phyloP scores from a whole-genome alignment of 2,888 invertebrate species.

The Tetanocera ferruginea region DNA sequence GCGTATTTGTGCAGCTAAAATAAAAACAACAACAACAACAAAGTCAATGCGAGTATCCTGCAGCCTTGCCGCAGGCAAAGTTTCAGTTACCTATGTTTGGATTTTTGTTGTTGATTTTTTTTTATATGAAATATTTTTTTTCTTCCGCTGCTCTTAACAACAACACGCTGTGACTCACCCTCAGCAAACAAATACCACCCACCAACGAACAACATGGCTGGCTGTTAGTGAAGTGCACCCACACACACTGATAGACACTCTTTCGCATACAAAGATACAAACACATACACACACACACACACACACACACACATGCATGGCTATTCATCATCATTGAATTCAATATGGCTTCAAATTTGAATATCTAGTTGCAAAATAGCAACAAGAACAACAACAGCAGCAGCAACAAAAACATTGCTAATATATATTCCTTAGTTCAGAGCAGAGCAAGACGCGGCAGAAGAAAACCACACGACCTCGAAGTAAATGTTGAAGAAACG shows the following conservation, averaged over 20 bases:
- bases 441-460: slow-evolving; percentile 4
- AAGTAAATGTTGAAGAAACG: no score
- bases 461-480: slow-evolving; percentile 44
- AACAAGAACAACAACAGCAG: slow-evolving; percentile 28
- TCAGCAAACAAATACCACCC: neutral
- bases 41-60: slow-evolving; percentile 16
- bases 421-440: neutral
- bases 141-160: slow-evolving; percentile 1
- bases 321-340: slow-evolving; percentile 34
- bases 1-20: slow-evolving; percentile 15
- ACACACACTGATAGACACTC: neutral
- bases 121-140: no score
- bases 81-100: neutral
- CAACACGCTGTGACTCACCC: slow-evolving; percentile 11
- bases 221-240: neutral
- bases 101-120: neutral
- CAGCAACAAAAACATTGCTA: slow-evolving; percentile 25
- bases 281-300: slow-evolving; percentile 16
- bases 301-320: neutral
- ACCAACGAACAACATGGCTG: neutral
- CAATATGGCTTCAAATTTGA: slow-evolving; percentile 50
- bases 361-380: slow-evolving; percentile 18
- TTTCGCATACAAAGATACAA: neutral
- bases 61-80: slow-evolving; percentile 34
- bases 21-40: slow-evolving; percentile 19